These are phyloP conservation scores for Paragorgia papillata DNA, from an alignment of 92 coral and sea anemone species.

Conservation along the genomic window DNA sequence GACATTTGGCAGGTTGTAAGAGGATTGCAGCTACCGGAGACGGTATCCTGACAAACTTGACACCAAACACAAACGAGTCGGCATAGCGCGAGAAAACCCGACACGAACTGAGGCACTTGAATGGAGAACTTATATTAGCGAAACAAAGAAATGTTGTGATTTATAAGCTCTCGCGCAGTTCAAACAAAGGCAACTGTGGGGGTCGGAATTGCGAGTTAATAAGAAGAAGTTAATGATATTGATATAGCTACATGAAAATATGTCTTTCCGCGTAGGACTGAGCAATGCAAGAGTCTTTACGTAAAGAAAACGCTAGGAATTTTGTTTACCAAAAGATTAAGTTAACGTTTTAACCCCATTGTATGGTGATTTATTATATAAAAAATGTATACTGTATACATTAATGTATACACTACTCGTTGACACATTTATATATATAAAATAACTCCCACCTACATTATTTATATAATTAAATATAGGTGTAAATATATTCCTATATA, in stretches of 20 bases:
- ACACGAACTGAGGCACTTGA: neutral
- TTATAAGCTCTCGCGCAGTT: constrained; percentile 15
- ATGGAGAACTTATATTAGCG: neutral
- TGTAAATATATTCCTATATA: too few relatives aligned
- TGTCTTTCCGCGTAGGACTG: neutral
- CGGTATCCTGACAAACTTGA: constrained; percentile 1
- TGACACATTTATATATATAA: too few relatives aligned
- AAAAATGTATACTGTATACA: too few relatives aligned
- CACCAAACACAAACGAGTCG: neutral
- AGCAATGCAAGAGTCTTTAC: neutral
- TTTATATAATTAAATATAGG: too few relatives aligned
- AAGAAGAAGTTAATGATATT: constrained; percentile 25
- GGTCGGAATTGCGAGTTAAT: constrained; percentile 12
- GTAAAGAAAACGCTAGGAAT: neutral
- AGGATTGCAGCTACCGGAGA: neutral
- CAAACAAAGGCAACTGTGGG: constrained; percentile 18
- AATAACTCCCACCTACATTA: too few relatives aligned
- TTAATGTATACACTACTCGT: too few relatives aligned
- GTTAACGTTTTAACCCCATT: too few relatives aligned
- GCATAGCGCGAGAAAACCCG: neutral
- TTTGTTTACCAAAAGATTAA: constrained; percentile 8
- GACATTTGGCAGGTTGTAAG: neutral
- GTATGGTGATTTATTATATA: too few relatives aligned
- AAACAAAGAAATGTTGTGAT: constrained; percentile 17
- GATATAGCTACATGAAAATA: constrained; percentile 8